phyloP scores from a whole-genome alignment of 2,888 invertebrate genomes.

The Rhogogaster chlorosoma region DNA sequence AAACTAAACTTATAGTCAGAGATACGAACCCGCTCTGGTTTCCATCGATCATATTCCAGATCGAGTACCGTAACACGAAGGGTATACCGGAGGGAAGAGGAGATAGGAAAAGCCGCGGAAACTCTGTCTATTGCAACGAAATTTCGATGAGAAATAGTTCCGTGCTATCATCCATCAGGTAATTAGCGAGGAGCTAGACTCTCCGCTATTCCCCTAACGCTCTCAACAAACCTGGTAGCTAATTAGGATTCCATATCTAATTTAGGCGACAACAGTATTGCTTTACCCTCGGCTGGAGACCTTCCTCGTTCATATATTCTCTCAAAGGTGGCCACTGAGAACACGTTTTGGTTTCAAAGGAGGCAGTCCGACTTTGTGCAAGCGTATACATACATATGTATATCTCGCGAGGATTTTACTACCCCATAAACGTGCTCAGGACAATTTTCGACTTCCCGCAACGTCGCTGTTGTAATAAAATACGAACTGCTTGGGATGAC shows the following conservation, averaged over 20 bases:
- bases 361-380: background rate
- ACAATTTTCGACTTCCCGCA: background rate
- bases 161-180: background rate
- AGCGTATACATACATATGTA: background rate
- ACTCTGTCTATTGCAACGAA: background rate
- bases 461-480: background rate
- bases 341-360: background rate
- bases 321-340: background rate
- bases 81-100: too few relatives aligned
- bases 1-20: background rate
- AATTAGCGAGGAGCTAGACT: constrained; percentile 16
- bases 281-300: constrained; percentile 6
- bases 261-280: background rate
- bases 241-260: constrained; percentile 38
- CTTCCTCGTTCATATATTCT: background rate
- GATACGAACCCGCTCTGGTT: background rate
- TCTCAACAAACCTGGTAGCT: background rate
- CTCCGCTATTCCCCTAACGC: constrained; percentile 12
- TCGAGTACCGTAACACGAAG: too few relatives aligned
- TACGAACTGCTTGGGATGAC: background rate
- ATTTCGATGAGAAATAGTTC: background rate
- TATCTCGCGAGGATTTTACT: background rate
- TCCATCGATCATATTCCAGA: background rate
- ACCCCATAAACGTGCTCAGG: background rate
- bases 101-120: background rate